A percentile compares a stretch with the other conserved stretches of the same genome.
These are phyloP conservation scores for Ricordea florida DNA, from an alignment of 92 coral and sea anemone species.

Conservation along the genomic window DNA sequence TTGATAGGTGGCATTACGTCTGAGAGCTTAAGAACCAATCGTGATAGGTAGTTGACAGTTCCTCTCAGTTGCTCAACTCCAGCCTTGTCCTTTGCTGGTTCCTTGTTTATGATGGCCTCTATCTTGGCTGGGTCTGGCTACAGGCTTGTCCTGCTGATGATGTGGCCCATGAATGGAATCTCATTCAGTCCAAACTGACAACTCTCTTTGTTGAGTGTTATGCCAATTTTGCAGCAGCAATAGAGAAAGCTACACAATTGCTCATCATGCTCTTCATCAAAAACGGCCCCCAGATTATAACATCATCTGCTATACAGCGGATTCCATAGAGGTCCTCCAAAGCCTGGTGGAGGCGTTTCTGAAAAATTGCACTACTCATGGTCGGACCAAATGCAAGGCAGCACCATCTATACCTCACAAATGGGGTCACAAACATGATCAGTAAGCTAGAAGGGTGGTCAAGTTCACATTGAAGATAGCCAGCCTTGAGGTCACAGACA, in stretches of 20 bases:
- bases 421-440: too few relatives aligned
- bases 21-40: not conserved
- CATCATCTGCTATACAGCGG: not conserved
- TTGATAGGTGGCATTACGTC: not conserved
- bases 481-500: too few relatives aligned
- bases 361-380: not conserved
- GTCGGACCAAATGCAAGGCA: not conserved
- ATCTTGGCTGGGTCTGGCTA: not conserved
- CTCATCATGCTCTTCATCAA: not conserved
- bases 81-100: not conserved
- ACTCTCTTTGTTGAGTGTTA: not conserved
- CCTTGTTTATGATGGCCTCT: not conserved
- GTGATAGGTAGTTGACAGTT: not conserved
- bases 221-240: too few relatives aligned
- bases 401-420: too few relatives aligned
- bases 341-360: too few relatives aligned
- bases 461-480: too few relatives aligned
- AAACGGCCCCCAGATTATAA: not conserved
- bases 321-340: not conserved
- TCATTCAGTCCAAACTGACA: not conserved
- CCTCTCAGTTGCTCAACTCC: constrained; percentile 11
- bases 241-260: not conserved
- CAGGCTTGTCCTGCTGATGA: not conserved
- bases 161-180: not conserved
- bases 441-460: too few relatives aligned